Conservation (phyloP, 2,888 invertebrate genomes). For the Nemapogon koenigi region DNA sequence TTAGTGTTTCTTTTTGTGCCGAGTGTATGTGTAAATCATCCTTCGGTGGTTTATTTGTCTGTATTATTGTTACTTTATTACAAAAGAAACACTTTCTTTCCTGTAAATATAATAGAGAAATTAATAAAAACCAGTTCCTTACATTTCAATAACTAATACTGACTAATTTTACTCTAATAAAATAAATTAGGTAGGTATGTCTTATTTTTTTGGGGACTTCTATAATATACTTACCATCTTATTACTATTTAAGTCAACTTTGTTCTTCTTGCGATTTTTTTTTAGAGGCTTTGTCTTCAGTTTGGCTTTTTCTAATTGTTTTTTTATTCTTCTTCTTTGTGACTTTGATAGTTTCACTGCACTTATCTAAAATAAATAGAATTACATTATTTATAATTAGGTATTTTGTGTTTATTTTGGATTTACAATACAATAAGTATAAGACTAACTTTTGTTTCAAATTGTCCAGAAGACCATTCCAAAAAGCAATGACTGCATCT, state of each 20-base stretch:
- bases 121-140: neutral
- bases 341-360: constrained; percentile 28
- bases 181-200: neutral
- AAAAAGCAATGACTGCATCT: constrained; percentile 41
- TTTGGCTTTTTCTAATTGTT: constrained; percentile 18
- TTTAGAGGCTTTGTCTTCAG: neutral
- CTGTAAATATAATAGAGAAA: constrained; percentile 25
- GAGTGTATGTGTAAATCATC: no score
- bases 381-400: neutral
- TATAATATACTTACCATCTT: neutral
- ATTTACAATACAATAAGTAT: no score
- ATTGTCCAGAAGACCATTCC: constrained; percentile 33
- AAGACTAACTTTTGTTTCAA: constrained; percentile 28
- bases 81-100: constrained; percentile 42
- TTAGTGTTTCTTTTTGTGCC: no score
- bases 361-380: constrained; percentile 27
- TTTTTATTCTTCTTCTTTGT: constrained; percentile 29
- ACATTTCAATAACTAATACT: neutral
- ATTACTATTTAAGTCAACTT: neutral
- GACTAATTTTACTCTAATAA: neutral
- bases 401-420: no score
- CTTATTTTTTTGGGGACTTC: neutral
- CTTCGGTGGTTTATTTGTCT: constrained; percentile 5
- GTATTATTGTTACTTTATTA: constrained; percentile 15
- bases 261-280: neutral